A percentile compares a stretch with the other conserved stretches of the same genome.
These are phyloP conservation scores for Erpobdella octoculata DNA, from an alignment of 2,888 invertebrate species.

Conservation along the genomic window DNA sequence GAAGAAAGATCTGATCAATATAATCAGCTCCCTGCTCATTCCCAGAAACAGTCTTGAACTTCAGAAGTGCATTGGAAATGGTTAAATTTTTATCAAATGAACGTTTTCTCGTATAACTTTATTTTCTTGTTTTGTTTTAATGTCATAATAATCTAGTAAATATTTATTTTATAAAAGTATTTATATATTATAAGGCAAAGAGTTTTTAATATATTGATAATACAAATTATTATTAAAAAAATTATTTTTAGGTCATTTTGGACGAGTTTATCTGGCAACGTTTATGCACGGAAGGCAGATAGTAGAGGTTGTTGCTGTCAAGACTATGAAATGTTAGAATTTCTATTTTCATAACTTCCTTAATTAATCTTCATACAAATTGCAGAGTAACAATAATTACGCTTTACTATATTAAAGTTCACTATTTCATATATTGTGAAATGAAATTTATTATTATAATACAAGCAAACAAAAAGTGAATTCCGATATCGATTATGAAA, in stretches of 20 bases:
- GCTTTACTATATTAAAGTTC: background rate
- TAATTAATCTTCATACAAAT: too few species aligned
- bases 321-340: conserved; percentile 47
- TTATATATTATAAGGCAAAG: too few species aligned
- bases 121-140: too few species aligned
- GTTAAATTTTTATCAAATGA: background rate
- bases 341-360: background rate
- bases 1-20: conserved; percentile 9
- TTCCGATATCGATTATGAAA: too few species aligned
- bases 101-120: too few species aligned
- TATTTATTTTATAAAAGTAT: too few species aligned
- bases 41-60: conserved; percentile 7
- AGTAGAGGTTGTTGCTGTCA: conserved; percentile 43
- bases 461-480: background rate
- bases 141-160: too few species aligned
- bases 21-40: conserved; percentile 10
- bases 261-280: conserved; percentile 34
- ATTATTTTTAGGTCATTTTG: conserved; percentile 37
- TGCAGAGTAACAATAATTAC: background rate
- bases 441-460: background rate
- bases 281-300: conserved; percentile 15
- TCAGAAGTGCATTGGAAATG: conserved; percentile 22
- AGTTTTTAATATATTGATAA: conserved; percentile 5
- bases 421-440: background rate
- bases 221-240: background rate